Percentiles rank a stretch among this genome's conserved stretches.
Evolutionary conservation across 92 coral and sea anemone species (phyloP).

Genomic region (Epizoanthus scotinus): DNA sequence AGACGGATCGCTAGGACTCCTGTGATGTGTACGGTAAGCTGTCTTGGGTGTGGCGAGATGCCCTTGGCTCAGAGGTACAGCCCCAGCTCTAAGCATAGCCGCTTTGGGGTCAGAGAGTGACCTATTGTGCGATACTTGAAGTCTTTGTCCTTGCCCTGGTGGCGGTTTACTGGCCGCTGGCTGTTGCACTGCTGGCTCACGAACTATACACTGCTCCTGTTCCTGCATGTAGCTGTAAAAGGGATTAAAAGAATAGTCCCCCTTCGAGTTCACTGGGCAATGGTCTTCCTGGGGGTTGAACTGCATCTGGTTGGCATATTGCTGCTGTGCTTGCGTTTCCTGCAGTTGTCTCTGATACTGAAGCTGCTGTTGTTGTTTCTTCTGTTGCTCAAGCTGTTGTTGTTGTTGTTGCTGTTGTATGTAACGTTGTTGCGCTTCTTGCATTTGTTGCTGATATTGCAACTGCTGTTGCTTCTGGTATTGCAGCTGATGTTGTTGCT

Average conservation of each 20-base stretch:
- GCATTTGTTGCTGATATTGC: slow-evolving; percentile 43
- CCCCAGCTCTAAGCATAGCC: slow-evolving; percentile 49
- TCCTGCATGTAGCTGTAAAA: slow-evolving; percentile 38
- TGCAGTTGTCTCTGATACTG: slow-evolving; percentile 53
- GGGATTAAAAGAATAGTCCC: slow-evolving; percentile 42
- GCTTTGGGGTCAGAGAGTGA: slow-evolving; percentile 82
- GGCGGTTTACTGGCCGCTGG: slow-evolving; percentile 33
- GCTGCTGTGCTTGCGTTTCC: slow-evolving; percentile 41
- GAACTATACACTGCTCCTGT: neutral
- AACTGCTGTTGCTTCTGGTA: slow-evolving; percentile 55
- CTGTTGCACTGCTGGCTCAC: neutral
- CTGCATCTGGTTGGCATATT: neutral
- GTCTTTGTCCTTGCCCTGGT: slow-evolving; percentile 38
- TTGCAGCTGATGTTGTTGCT: slow-evolving; percentile 49
- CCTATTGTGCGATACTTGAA: slow-evolving; percentile 74
- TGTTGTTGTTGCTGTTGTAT: slow-evolving; percentile 23
- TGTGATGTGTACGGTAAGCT: slow-evolving; percentile 47
- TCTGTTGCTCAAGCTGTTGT: slow-evolving; percentile 41
- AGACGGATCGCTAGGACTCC: slow-evolving; percentile 87
- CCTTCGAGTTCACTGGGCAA: slow-evolving; percentile 5
- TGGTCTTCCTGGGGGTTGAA: slow-evolving; percentile 14
- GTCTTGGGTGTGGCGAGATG: slow-evolving; percentile 30
- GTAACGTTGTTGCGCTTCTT: neutral
- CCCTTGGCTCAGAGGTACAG: neutral
- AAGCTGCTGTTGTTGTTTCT: slow-evolving; percentile 50